Conservation (phyloP, 2,113 vertebrate species). For the Oxyruncus cristatus region DNA sequence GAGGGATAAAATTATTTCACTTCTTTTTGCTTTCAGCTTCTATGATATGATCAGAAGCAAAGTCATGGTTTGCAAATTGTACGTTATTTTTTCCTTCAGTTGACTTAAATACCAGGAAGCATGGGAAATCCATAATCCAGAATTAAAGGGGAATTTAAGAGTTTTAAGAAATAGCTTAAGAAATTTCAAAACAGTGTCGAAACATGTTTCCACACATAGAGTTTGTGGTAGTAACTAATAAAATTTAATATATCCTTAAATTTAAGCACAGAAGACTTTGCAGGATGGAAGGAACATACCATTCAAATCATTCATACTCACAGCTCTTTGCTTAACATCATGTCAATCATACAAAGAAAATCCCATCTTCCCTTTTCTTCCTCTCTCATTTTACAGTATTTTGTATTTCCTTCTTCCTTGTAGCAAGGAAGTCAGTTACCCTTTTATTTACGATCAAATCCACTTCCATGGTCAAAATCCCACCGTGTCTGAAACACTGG, state of each 20-base stretch:
- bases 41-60: background rate
- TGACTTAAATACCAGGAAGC: background rate
- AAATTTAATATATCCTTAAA: background rate
- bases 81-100: background rate
- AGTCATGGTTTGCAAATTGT: background rate
- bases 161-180: background rate
- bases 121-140: background rate
- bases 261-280: background rate
- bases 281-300: background rate
- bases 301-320: background rate
- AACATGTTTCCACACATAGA: background rate
- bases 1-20: background rate
- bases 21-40: background rate
- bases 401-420: background rate
- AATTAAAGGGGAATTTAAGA: background rate
- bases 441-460: background rate
- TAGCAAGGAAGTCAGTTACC: background rate
- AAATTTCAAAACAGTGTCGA: background rate
- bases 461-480: background rate
- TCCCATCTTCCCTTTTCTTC: background rate
- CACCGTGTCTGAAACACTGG: rapidly evolving
- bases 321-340: background rate
- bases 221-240: background rate
- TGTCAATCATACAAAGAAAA: background rate
- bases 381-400: background rate